Evolutionary conservation across 2,888 invertebrate species (phyloP), one percentile per base, ranked within the genome.

Genomic region (Noctua pronuba): DNA sequence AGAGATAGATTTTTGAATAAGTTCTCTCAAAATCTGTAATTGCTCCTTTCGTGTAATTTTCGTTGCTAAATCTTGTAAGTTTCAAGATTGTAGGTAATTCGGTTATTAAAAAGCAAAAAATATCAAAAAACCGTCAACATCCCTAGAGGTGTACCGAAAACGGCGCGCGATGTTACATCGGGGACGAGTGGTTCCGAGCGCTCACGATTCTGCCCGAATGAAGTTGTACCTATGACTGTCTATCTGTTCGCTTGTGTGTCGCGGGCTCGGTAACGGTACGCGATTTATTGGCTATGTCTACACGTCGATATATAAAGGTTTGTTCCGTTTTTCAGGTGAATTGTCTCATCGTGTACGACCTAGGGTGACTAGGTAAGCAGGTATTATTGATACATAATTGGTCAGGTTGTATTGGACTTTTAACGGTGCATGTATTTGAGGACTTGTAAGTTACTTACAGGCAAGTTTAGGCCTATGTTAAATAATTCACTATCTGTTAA

Each of bases 121-220:
- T 67, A 31, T 1, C 10, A 58, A 35, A 46, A 68, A 52, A 16
- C 44, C 13, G 10, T 65, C 31, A 77, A 62, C 89, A 89, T 88
- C 88, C 88, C 89, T 88, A 88, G 68, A 83, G 38, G 38, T 81
- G 72, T 46, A 85, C 88, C 88, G 71, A 88, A 89, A 88, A 88
- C 85, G 75, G 86, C 84, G 88, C 80, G 85, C 88, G 85, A 88
- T 88, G 87, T 88, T 49, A 87, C 83, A 84, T 90, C 86, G 87
- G 75, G 87, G 78, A 84, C 88, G 88, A 90, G 90, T 91, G 90
- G 90, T 92, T 92, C 92, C 92, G 93, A 92, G 82, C 84, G 90
- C 89, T 91, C 94, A 93, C 94, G 94, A 93, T 86, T 91, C 83
- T 88, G 79, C 83, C 88, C 92, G 91, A 91, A 94, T 94, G 93